These are phyloP conservation scores for Gnathonemus longibarbis DNA, from an alignment of 2,113 vertebrate species.

Conservation along the genomic window DNA sequence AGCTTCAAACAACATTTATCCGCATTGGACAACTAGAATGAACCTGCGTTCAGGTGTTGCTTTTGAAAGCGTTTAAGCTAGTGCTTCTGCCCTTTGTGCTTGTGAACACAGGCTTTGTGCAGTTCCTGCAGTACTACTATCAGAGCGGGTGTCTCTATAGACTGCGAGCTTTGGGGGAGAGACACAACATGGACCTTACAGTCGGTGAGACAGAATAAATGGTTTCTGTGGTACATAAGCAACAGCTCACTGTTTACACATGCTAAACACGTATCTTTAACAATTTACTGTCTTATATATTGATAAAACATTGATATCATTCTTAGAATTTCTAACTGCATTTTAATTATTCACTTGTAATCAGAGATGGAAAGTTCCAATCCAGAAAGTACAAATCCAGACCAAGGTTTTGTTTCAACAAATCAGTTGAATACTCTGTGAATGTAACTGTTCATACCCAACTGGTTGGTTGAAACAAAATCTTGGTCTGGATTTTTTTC, in stretches of 20 bases:
- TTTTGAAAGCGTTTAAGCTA: not conserved
- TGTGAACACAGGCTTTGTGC: constrained; percentile 75
- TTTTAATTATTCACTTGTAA: not conserved
- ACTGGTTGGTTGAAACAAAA: not conserved
- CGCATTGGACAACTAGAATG: not conserved
- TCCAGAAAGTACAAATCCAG: not conserved
- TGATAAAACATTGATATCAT: not conserved
- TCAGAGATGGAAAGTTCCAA: not conserved
- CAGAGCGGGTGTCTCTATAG: constrained; percentile 92
- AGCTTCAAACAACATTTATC: not conserved
- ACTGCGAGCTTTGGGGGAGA: constrained; percentile 81
- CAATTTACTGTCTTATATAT: not conserved
- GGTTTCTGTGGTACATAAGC: not conserved
- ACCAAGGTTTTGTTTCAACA: not conserved
- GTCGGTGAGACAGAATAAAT: constrained; percentile 66
- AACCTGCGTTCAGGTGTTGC: not conserved
- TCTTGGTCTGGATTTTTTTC: not conserved
- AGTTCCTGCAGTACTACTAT: constrained; percentile 98
- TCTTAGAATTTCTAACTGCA: not conserved
- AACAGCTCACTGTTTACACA: constrained; percentile 28
- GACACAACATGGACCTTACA: constrained; percentile 92
- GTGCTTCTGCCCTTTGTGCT: not conserved
- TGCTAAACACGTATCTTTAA: not conserved
- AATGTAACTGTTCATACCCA: not conserved
- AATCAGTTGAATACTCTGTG: not conserved